Percentiles rank a stretch among this genome's conserved stretches.
Evolutionary conservation across 2,113 vertebrate species (phyloP).

Genomic region (Rattus rattus): DNA sequence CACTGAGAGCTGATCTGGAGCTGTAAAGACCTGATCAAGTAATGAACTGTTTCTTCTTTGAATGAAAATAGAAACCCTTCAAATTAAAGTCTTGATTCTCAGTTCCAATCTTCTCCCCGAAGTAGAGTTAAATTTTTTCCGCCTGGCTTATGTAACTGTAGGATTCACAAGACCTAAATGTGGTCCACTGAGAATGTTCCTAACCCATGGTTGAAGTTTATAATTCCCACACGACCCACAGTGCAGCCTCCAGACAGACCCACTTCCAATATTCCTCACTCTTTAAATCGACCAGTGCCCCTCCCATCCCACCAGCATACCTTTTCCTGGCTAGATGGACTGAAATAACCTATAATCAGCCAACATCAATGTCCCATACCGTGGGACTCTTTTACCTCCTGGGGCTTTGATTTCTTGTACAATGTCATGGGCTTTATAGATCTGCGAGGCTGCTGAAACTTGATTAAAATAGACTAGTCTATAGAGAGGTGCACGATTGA

Average conservation of each 20-base stretch:
- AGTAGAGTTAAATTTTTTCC: slow-evolving; percentile 23
- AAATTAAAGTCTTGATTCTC: slow-evolving; percentile 59
- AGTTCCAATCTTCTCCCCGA: slow-evolving; percentile 27
- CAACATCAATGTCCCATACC: not conserved
- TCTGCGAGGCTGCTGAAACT: not conserved
- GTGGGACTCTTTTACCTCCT: not conserved
- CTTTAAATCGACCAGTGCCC: not conserved
- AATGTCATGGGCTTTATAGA: slow-evolving; percentile 27
- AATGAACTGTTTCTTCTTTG: slow-evolving; percentile 23
- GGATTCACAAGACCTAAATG: not conserved
- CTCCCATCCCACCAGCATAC: not conserved
- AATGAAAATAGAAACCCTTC: slow-evolving; percentile 57
- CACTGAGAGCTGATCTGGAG: slow-evolving; percentile 60
- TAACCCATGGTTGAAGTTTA: not conserved
- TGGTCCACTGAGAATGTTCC: slow-evolving; percentile 29
- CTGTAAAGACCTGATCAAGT: slow-evolving; percentile 74
- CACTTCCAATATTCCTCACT: not conserved
- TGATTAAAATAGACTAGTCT: slow-evolving; percentile 18
- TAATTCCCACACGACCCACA: slow-evolving; percentile 16
- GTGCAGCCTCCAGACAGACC: not conserved
- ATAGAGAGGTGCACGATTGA: not conserved
- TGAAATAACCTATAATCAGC: not conserved
- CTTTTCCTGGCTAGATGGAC: not conserved
- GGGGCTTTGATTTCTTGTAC: slow-evolving; percentile 5
- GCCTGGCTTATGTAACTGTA: not conserved